A percentile compares a stretch with the other conserved stretches of the same genome.
These are phyloP conservation scores for Pseudeuparius sepicola DNA, from an alignment of 2,888 invertebrate species.

Conservation along the genomic window DNA sequence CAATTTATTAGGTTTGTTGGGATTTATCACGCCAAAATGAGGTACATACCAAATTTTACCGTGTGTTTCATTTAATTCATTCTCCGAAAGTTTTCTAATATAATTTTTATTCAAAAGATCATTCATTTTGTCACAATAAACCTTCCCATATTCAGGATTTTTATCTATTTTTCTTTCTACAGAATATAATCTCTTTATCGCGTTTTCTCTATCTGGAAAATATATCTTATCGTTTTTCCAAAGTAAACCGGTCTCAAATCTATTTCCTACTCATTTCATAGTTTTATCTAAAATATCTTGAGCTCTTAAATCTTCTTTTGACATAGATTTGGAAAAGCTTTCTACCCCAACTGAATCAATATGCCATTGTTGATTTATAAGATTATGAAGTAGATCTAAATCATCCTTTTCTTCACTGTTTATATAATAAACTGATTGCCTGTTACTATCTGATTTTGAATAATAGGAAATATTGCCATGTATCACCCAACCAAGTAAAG, in stretches of 20 bases:
- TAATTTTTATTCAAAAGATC: too few relatives aligned
- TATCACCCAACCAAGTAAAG: too few relatives aligned
- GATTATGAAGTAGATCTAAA: conserved; percentile 12
- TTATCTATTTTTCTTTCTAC: conserved; percentile 7
- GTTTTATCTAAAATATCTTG: conserved; percentile 12
- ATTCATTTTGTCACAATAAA: conserved; percentile 4
- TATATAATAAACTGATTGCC: conserved; percentile 4
- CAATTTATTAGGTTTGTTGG: too few relatives aligned
- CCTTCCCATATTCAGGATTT: background rate
- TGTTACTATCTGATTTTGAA: background rate
- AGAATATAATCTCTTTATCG: conserved; percentile 6
- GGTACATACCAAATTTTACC: conserved; percentile 7
- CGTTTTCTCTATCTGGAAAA: conserved; percentile 9
- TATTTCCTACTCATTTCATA: conserved; percentile 5
- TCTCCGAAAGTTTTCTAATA: background rate
- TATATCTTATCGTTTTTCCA: conserved; percentile 5
- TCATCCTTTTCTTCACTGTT: conserved; percentile 6
- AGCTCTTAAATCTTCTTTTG: conserved; percentile 8
- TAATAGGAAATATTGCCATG: conserved; percentile 5
- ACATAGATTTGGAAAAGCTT: conserved; percentile 3
- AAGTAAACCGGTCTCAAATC: conserved; percentile 5
- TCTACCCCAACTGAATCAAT: conserved; percentile 5
- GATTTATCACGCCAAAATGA: conserved; percentile 4
- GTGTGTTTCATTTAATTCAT: background rate
- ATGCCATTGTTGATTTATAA: conserved; percentile 13